Evolutionary conservation across 2,113 vertebrate genomes (phyloP).

Genomic region (Aptenodytes forsteri): DNA sequence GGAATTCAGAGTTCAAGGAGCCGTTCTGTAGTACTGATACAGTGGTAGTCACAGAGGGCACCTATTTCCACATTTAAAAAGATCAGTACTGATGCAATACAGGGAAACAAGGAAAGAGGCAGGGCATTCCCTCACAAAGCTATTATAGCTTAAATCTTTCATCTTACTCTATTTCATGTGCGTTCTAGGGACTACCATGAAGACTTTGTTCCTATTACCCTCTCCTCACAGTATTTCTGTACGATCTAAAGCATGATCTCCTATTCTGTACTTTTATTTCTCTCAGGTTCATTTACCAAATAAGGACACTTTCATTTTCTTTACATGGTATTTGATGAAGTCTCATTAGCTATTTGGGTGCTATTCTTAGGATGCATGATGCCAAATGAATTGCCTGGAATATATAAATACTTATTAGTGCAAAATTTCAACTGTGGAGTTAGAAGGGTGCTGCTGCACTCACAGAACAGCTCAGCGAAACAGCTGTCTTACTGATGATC

Average conservation of each 20-base stretch:
- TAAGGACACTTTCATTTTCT: neutral
- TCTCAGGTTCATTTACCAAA: neutral
- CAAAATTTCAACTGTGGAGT: neutral
- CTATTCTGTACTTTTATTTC: neutral
- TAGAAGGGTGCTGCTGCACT: neutral
- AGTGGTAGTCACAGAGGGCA: neutral
- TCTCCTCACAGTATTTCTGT: neutral
- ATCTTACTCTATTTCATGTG: neutral
- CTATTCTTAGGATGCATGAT: neutral
- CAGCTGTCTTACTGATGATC: neutral
- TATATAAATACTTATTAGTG: neutral
- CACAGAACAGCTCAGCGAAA: neutral
- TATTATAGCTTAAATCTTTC: neutral
- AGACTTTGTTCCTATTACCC: neutral
- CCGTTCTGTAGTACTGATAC: neutral
- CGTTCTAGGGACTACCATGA: neutral
- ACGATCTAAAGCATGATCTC: neutral
- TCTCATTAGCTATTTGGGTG: neutral
- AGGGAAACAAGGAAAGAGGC: constrained; percentile 29
- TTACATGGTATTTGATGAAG: neutral
- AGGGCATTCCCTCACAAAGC: constrained; percentile 4
- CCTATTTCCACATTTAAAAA: neutral
- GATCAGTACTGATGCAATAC: neutral
- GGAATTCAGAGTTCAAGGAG: constrained; percentile 19
- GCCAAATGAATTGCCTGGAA: neutral